Percentiles rank a stretch among this genome's conserved stretches.
Evolutionary conservation across 2,888 invertebrate species (phyloP).

Genomic region (Drosophila kuntzei): DNA sequence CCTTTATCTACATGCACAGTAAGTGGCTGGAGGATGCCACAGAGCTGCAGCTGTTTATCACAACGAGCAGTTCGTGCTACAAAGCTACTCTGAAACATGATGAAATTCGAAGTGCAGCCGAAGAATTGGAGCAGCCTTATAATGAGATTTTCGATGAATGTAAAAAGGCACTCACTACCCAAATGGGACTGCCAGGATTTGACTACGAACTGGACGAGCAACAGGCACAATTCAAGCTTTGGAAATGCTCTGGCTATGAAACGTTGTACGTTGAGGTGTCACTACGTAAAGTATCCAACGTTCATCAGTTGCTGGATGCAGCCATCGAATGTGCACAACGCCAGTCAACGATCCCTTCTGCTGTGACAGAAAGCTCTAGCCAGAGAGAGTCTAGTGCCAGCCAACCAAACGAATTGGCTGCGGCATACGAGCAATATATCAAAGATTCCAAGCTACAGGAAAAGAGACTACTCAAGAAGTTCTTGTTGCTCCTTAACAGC

Average conservation of each 20-base stretch:
- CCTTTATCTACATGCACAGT: conserved; percentile 59
- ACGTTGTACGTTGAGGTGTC: conserved; percentile 68
- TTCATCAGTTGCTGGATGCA: conserved; percentile 53
- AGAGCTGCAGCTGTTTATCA: conserved; percentile 56
- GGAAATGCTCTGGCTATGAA: conserved; percentile 69
- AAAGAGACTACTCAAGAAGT: conserved; percentile 69
- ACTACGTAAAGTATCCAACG: conserved; percentile 46
- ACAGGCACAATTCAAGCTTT: conserved; percentile 57
- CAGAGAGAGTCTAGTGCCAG: neutral
- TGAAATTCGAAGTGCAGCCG: conserved; percentile 67
- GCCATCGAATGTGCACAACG: conserved; percentile 59
- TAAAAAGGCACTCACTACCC: conserved; percentile 65
- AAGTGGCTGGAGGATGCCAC: conserved; percentile 59
- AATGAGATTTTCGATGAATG: conserved; percentile 70
- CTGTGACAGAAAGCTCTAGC: neutral
- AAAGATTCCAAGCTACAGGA: conserved; percentile 59
- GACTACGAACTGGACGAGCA: conserved; percentile 69
- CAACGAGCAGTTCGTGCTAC: conserved; percentile 50
- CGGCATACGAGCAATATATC: conserved; percentile 66
- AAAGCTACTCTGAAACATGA: conserved; percentile 54
- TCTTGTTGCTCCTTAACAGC: conserved; percentile 71
- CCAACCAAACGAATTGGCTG: conserved; percentile 38
- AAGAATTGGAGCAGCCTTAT: conserved; percentile 70
- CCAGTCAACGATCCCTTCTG: neutral
- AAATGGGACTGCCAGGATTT: conserved; percentile 65